Evolutionary conservation across 2,888 invertebrate species (phyloP).

Genomic region (Hedychridium roseum): DNA sequence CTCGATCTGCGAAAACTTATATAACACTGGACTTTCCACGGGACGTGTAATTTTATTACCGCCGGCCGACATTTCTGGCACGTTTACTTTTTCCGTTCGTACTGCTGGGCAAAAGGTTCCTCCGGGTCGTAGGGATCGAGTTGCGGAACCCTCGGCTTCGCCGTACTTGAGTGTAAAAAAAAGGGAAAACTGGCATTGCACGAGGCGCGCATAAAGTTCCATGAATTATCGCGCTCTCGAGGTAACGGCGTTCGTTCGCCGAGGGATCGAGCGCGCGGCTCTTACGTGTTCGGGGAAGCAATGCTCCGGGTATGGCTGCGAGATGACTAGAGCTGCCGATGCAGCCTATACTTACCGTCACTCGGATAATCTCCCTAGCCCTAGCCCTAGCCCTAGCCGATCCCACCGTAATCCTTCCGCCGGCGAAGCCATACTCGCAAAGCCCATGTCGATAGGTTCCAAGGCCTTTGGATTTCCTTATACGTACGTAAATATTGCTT

Average conservation of each 20-base stretch:
- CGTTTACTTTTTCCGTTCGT: too few relatives aligned
- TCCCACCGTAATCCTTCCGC: constrained; percentile 42
- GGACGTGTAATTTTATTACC: too few relatives aligned
- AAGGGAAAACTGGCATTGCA: constrained; percentile 34
- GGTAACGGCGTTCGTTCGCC: too few relatives aligned
- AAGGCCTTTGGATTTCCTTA: too few relatives aligned
- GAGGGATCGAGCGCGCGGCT: constrained; percentile 26
- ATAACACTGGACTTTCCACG: too few relatives aligned
- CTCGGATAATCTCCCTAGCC: constrained; percentile 53
- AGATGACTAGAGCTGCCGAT: constrained; percentile 42
- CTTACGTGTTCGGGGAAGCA: constrained; percentile 49
- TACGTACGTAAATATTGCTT: too few relatives aligned
- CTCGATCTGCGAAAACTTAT: too few relatives aligned
- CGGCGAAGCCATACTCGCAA: constrained; percentile 20
- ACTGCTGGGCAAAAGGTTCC: too few relatives aligned
- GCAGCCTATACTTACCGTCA: constrained; percentile 56
- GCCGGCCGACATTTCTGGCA: too few relatives aligned
- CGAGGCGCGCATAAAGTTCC: constrained; percentile 47
- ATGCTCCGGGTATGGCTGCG: constrained; percentile 43
- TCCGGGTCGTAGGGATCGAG: too few relatives aligned
- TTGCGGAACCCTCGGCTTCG: too few relatives aligned
- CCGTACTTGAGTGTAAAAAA: too few relatives aligned
- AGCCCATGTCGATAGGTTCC: constrained; percentile 33
- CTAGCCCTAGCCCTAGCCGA: constrained; percentile 42
- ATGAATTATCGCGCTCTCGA: constrained; percentile 48